Base-by-base conservation (phyloP, 2,888 invertebrate species). In the Tipula confusa region DNA sequence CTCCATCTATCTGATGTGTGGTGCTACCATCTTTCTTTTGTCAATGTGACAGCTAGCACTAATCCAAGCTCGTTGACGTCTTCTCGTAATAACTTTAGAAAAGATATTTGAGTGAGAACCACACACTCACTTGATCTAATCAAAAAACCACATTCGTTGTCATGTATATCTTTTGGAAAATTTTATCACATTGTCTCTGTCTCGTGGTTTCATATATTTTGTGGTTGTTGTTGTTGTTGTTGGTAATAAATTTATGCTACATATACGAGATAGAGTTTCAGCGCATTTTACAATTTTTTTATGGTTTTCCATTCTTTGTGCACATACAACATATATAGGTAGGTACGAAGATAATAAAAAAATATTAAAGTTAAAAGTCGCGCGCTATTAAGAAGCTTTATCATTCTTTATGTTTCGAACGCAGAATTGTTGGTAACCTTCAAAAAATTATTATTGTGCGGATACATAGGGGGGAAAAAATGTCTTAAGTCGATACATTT, bases 391-490 rank as follows among this genome's bases (percentile, higher is more conserved):
- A 48, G 48, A 48, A 15, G 48, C 18, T 48, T 48, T 48, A 48
- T 48, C 48, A 18, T 48, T 38, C 48, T 48, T 48, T 48, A 48
- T 48, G 48, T 48, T 48, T 48, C 18, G 48, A 48, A 24, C 33
- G 33, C 18, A 64, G 18, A 64, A 64, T 64, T 64, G 64, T 64
- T 64, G 64, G 64, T 64, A 64, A 64, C 64, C 64, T 64, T 64
- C 64, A 64, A 64, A 64, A 9, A 38, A n/a, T n/a, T n/a, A n/a
- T n/a, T 24, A 64, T 64, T 24, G 64, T 64, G n/a, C n/a, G 24
- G 24, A 64, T 64, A n/a, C n/a, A n/a, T n/a, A 24, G 9, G 64
- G 15, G 36, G 11, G 3, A 64, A 64, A 24, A 18, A n/a, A n/a
- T n/a, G n/a, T n/a, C n/a, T n/a, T n/a, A n/a, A 64, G 24, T 64